Conservation (phyloP, 2,797 vertebrate species). For the Rousettus madagascariensis region DNA sequence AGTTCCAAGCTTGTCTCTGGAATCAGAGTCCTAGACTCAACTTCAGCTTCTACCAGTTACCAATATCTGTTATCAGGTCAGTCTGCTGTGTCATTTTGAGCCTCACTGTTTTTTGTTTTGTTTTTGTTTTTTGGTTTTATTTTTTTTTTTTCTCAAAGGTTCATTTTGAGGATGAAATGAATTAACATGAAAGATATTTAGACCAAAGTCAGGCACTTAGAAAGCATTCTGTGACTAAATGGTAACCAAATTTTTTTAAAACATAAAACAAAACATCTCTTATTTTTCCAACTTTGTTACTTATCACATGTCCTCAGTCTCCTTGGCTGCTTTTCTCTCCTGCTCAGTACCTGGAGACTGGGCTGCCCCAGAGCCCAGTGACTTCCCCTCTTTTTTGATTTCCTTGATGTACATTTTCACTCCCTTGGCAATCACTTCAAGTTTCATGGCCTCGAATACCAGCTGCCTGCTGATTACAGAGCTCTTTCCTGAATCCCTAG, state of each 20-base stretch:
- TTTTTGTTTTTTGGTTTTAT: too few relatives aligned
- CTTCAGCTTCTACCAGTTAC: background rate
- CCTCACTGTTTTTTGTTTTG: background rate
- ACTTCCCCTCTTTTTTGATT: background rate
- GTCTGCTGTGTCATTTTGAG: background rate
- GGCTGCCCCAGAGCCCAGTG: background rate
- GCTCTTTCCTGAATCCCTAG: background rate
- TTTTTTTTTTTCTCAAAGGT: background rate
- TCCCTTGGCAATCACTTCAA: background rate
- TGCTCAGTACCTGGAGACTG: background rate
- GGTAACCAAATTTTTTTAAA: background rate
- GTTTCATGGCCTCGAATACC: background rate
- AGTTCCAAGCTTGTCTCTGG: background rate
- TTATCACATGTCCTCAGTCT: background rate
- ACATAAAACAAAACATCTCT: background rate
- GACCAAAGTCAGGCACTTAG: background rate
- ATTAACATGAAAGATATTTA: background rate
- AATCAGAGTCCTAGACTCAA: background rate
- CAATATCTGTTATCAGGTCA: background rate
- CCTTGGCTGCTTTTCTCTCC: background rate
- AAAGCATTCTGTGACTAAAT: background rate
- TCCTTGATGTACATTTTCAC: background rate
- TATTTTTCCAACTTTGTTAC: background rate
- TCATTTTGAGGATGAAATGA: background rate
- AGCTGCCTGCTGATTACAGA: background rate